Percentiles rank a stretch among this genome's conserved stretches.
phyloP scores from a whole-genome alignment of 2,888 invertebrate species.

The Chalcis sispes region DNA sequence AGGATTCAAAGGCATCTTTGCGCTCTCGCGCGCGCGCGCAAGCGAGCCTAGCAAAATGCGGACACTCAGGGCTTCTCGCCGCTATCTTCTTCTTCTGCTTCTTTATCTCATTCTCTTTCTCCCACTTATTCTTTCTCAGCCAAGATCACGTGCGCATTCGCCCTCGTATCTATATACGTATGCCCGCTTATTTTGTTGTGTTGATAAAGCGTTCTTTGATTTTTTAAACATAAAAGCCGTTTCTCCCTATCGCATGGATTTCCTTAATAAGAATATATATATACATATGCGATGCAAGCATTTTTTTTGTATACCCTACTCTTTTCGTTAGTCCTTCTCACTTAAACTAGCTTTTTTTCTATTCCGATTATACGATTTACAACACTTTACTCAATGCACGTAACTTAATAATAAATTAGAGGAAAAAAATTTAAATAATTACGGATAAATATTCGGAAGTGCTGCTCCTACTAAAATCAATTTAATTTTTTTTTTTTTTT shows the following conservation, averaged over 20 bases:
- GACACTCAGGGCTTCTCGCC: background rate
- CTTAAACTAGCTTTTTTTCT: no score
- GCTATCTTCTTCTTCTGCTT: background rate
- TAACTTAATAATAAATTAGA: no score
- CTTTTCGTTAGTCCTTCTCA: no score
- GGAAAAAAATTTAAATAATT: no score
- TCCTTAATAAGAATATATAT: background rate
- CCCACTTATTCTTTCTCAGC: background rate
- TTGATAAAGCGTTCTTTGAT: slow-evolving; percentile 38
- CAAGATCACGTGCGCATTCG: background rate
- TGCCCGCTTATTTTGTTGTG: slow-evolving; percentile 7
- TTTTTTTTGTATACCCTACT: no score
- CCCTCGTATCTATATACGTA: background rate
- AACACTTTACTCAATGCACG: no score
- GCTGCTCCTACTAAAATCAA: no score
- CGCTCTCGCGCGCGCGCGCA: slow-evolving; percentile 64
- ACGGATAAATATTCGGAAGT: no score
- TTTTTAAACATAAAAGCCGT: background rate
- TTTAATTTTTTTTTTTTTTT: background rate
- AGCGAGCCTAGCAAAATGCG: slow-evolving; percentile 68
- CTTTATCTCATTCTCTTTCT: background rate
- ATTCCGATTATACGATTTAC: no score
- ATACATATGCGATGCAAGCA: background rate
- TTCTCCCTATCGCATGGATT: background rate
- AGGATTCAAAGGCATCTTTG: slow-evolving; percentile 76